phyloP scores from a whole-genome alignment of 1,140 invertebrate species.

The Matsumurasca onukii region DNA sequence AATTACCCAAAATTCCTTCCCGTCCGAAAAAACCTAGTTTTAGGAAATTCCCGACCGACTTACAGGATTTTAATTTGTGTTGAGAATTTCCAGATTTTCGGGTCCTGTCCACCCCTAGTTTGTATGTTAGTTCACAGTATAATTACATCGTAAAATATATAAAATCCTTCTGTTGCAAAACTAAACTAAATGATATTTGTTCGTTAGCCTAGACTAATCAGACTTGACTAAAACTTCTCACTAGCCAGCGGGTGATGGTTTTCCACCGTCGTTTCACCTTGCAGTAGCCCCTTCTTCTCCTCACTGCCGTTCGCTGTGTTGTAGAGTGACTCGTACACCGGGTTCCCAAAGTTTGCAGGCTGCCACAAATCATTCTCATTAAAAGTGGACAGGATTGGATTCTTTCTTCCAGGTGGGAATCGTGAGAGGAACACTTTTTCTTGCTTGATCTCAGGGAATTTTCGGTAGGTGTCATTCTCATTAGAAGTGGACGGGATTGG shows the following conservation, averaged over 20 bases:
- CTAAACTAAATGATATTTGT: neutral
- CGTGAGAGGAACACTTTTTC: no score
- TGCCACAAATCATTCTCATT: neutral
- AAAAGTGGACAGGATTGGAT: neutral
- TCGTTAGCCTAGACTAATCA: neutral
- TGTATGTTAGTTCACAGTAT: neutral
- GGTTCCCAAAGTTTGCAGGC: conserved; percentile 76
- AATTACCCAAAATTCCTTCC: no score
- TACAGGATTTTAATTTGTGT: no score
- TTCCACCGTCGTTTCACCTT: conserved; percentile 20
- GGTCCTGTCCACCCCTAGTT: no score
- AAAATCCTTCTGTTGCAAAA: conserved; percentile 9
- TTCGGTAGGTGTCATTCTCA: neutral
- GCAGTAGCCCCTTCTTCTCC: conserved; percentile 58
- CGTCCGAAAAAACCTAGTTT: no score
- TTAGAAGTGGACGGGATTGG: neutral
- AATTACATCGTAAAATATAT: conserved; percentile 19
- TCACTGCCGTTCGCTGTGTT: conserved; percentile 52
- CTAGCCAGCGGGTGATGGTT: conserved; percentile 19
- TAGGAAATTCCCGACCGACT: no score
- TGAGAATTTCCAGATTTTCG: no score
- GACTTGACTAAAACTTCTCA: conserved; percentile 16
- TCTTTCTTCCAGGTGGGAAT: neutral
- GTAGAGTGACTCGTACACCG: conserved; percentile 81
- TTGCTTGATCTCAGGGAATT: no score